Evolutionary conservation across 2,888 invertebrate species (phyloP).

Genomic region (Cryptus viduatorius): DNA sequence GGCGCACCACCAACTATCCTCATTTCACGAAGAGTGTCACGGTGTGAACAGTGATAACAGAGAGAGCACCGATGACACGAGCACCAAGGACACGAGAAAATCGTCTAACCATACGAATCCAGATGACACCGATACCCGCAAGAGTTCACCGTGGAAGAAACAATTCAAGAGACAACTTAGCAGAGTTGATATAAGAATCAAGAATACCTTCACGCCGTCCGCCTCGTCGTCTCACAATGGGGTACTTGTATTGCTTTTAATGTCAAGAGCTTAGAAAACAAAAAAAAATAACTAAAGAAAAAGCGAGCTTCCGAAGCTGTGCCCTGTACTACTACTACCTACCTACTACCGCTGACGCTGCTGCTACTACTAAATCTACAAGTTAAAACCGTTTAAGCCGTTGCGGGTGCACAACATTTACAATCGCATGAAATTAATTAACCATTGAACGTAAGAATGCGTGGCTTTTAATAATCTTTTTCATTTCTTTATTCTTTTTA

Average conservation of each 20-base stretch:
- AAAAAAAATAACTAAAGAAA: constrained; percentile 34
- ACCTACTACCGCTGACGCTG: constrained; percentile 18
- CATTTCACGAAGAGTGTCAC: constrained; percentile 71
- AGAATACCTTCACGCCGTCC: constrained; percentile 87
- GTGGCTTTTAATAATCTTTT: constrained; percentile 30
- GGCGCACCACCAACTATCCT: constrained; percentile 70
- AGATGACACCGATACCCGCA: constrained; percentile 76
- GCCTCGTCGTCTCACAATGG: constrained; percentile 80
- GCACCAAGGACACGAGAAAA: constrained; percentile 68
- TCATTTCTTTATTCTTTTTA: not conserved
- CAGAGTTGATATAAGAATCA: constrained; percentile 91
- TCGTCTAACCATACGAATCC: constrained; percentile 51
- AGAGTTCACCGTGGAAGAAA: constrained; percentile 88
- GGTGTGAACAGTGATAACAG: constrained; percentile 74
- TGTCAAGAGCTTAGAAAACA: constrained; percentile 62
- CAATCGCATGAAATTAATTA: constrained; percentile 6
- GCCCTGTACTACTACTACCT: constrained; percentile 39
- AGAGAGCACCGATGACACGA: constrained; percentile 73
- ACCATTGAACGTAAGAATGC: constrained; percentile 33
- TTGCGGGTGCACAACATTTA: constrained; percentile 44
- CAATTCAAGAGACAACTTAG: constrained; percentile 93
- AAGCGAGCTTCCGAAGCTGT: constrained; percentile 36
- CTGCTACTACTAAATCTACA: constrained; percentile 44
- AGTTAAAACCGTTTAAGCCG: constrained; percentile 16
- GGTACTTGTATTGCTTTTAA: constrained; percentile 80